phyloP scores from a whole-genome alignment of 2,888 invertebrate genomes.

The Drosophila nr. perissopoda region DNA sequence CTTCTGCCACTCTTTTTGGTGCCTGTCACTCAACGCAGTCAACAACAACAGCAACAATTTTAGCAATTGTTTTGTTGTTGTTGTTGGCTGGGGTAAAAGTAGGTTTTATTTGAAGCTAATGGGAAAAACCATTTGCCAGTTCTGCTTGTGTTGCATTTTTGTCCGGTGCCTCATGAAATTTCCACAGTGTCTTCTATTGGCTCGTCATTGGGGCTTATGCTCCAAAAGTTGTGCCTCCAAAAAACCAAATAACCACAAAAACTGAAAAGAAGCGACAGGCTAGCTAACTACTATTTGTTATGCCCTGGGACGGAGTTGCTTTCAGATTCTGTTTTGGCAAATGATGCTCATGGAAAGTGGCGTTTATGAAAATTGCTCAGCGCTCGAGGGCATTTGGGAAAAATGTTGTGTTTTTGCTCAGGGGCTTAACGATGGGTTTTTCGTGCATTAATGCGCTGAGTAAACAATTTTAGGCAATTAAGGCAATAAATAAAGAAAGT shows the following conservation, averaged over 20 bases:
- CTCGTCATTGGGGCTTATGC: constrained; percentile 52
- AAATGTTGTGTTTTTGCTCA: constrained; percentile 13
- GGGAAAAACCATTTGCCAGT: constrained; percentile 66
- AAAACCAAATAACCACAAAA: neutral
- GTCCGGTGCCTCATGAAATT: constrained; percentile 22
- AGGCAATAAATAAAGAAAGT: constrained; percentile 56
- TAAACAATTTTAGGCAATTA: constrained; percentile 49
- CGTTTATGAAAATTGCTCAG: constrained; percentile 70
- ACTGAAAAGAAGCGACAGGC: neutral
- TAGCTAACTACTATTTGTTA: constrained; percentile 25
- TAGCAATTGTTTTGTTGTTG: constrained; percentile 62
- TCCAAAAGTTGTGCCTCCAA: constrained; percentile 30
- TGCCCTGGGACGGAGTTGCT: constrained; percentile 31
- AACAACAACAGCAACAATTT: constrained; percentile 38
- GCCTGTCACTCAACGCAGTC: constrained; percentile 53
- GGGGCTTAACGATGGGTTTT: constrained; percentile 40
- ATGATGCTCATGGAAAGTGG: constrained; percentile 67
- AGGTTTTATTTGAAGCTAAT: constrained; percentile 71
- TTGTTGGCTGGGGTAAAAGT: constrained; percentile 61
- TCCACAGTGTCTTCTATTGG: constrained; percentile 20
- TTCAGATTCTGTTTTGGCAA: constrained; percentile 53
- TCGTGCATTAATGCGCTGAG: constrained; percentile 48
- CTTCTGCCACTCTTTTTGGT: constrained; percentile 18
- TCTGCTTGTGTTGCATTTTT: constrained; percentile 47
- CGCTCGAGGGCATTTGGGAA: constrained; percentile 24